phyloP scores from a whole-genome alignment of 2,888 invertebrate genomes.

The Bembecia ichneumoniformis region DNA sequence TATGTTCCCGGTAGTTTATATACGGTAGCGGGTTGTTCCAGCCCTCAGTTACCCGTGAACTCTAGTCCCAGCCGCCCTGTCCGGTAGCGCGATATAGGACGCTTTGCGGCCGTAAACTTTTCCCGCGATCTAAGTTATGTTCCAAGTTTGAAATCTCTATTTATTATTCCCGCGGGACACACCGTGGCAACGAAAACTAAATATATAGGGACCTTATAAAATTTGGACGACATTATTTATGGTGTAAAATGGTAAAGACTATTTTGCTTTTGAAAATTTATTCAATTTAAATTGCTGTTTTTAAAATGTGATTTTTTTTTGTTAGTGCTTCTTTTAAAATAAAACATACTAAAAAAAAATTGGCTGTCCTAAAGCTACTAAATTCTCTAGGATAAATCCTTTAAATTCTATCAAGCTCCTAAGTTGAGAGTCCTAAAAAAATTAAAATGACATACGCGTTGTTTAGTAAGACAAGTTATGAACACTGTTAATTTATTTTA shows the following conservation, averaged over 20 bases:
- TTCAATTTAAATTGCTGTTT: background rate
- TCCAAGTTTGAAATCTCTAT: background rate
- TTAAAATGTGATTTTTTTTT: too few relatives aligned
- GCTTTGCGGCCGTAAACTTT: constrained; percentile 14
- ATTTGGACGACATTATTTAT: background rate
- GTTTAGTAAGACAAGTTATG: too few relatives aligned
- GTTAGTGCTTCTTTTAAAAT: too few relatives aligned
- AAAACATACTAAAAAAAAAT: too few relatives aligned
- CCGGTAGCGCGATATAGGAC: constrained; percentile 10
- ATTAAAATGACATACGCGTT: too few relatives aligned
- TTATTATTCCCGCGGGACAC: background rate
- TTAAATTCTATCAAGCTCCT: too few relatives aligned
- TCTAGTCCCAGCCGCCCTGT: constrained; percentile 24
- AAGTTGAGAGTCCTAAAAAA: too few relatives aligned
- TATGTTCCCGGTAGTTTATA: constrained; percentile 34
- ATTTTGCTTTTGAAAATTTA: background rate
- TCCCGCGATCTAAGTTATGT: constrained; percentile 7
- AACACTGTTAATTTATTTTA: too few relatives aligned
- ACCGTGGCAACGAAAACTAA: too few relatives aligned
- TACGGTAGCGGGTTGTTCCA: constrained; percentile 24
- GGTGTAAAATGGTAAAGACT: background rate
- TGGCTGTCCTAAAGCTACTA: too few relatives aligned
- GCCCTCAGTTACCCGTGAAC: constrained; percentile 48
- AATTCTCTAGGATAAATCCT: too few relatives aligned
- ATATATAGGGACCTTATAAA: background rate